These are phyloP conservation scores for Panulirus ornatus DNA, from an alignment of 1,140 invertebrate genomes.

Conservation along the genomic window DNA sequence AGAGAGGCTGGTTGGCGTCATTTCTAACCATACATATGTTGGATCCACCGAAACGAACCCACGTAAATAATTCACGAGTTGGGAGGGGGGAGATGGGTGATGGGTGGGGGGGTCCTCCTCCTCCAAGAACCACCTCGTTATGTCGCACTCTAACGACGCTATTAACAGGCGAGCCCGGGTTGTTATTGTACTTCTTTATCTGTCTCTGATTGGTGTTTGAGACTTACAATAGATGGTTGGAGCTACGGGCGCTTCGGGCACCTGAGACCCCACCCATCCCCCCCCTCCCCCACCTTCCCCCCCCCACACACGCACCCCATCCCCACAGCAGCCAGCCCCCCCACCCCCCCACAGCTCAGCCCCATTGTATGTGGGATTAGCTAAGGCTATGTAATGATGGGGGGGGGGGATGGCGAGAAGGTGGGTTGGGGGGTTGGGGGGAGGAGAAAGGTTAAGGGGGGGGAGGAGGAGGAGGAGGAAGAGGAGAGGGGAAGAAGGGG, in stretches of 20 bases:
- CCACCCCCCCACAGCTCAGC: not conserved
- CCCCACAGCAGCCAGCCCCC: not conserved
- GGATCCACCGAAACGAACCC: no score
- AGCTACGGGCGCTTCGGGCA: not conserved
- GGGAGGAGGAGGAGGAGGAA: not conserved
- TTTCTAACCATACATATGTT: not conserved
- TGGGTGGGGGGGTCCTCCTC: no score
- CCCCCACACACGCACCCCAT: not conserved
- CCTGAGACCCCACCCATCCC: not conserved
- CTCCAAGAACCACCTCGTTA: constrained; percentile 16
- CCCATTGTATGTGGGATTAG: constrained; percentile 35
- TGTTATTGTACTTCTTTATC: constrained; percentile 53
- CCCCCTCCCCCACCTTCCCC: no score
- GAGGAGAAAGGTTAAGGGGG: not conserved
- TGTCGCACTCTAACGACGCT: constrained; percentile 46
- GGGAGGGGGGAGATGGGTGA: no score
- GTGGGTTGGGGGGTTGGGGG: not conserved
- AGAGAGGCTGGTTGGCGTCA: not conserved
- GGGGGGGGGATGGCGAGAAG: not conserved
- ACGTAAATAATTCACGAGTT: no score
- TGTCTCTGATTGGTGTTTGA: constrained; percentile 54
- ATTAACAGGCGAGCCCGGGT: constrained; percentile 29
- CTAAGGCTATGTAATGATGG: not conserved
- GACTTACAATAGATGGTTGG: constrained; percentile 33
- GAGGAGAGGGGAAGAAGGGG: not conserved